Evolutionary conservation across 2,797 vertebrate species (phyloP).

Genomic region (Chelmon rostratus): DNA sequence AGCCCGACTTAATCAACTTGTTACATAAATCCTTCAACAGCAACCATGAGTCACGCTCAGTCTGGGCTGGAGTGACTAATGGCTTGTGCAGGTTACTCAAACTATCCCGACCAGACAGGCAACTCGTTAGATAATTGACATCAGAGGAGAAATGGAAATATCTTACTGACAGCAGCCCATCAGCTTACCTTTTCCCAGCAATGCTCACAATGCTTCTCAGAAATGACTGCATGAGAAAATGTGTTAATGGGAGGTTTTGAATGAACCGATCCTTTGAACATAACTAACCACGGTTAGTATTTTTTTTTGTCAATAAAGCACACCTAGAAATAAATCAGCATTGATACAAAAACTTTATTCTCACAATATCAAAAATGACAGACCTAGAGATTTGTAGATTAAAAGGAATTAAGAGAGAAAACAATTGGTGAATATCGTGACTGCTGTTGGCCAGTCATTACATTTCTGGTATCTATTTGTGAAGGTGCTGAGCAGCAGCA

Average conservation of each 20-base stretch:
- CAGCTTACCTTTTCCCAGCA: no score
- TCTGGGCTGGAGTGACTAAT: background rate
- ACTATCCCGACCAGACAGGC: no score
- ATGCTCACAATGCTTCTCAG: background rate
- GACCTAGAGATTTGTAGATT: slow-evolving; percentile 80
- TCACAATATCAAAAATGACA: slow-evolving; percentile 90
- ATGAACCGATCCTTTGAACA: no score
- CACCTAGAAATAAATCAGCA: slow-evolving; percentile 40
- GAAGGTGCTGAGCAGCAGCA: slow-evolving; percentile 59
- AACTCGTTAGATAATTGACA: no score
- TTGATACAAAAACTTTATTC: slow-evolving; percentile 91
- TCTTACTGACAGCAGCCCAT: background rate
- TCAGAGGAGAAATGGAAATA: background rate
- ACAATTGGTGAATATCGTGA: slow-evolving; percentile 61
- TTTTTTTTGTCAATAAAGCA: slow-evolving; percentile 16
- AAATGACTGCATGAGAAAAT: background rate
- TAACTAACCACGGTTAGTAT: background rate
- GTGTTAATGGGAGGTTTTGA: no score
- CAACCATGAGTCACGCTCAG: background rate
- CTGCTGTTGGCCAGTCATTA: slow-evolving; percentile 50
- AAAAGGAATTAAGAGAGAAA: slow-evolving; percentile 79
- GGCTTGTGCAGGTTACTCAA: background rate
- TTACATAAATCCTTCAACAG: no score
- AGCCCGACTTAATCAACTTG: background rate
- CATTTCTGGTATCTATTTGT: slow-evolving; percentile 44